Evolutionary conservation across 2,797 vertebrate genomes (phyloP), one percentile per base, ranked within the genome.

Genomic region (Cynopterus sphinx): DNA sequence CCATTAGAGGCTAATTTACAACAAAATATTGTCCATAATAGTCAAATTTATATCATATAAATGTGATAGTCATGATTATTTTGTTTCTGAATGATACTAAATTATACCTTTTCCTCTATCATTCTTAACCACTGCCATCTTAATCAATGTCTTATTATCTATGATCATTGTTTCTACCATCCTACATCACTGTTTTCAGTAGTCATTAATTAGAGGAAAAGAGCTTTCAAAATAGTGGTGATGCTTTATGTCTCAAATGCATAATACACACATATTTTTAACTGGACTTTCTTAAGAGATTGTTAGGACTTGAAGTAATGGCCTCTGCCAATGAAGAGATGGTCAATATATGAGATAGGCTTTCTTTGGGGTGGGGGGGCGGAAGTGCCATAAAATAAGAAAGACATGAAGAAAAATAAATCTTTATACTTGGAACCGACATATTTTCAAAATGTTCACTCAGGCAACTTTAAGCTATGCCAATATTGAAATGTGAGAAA

Each of bases 121-220:
- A 59, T n/a, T 24, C 17, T 86, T 39, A 67, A 33, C 78, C 46
- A 79, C 51, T 36, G 28, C 5, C 36, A 41, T 53, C 33, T 74
- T 65, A 71, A 46, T 36, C 31, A 39, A 22, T 63, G 67, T 31
- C 57, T 61, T 81, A 17, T 46, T 43, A 41, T 9, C 61, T 53
- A 33, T 16, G 6, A 49, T 63, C 31, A 70, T 46, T 63, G 11
- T 43, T 33, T 61, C 26, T 36, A 36, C 4, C 16, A 78, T 17
- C 26, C 9, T 67, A 70, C 70, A 41, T 36, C 11, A 81, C 93
- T 96, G 39, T 78, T 49, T 77, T 77, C n/a, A 43, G 17, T 83
- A 90, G 22, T 87, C 49, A 59, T 78, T 96, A 90, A 78, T 84
- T 74, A 41, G 95, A 96, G 89, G 31, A 86, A 93, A 26, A 67